Percentiles rank a stretch among this genome's conserved stretches.
phyloP scores from a whole-genome alignment of 2,113 vertebrate genomes.

The Acanthochromis polyacanthus region DNA sequence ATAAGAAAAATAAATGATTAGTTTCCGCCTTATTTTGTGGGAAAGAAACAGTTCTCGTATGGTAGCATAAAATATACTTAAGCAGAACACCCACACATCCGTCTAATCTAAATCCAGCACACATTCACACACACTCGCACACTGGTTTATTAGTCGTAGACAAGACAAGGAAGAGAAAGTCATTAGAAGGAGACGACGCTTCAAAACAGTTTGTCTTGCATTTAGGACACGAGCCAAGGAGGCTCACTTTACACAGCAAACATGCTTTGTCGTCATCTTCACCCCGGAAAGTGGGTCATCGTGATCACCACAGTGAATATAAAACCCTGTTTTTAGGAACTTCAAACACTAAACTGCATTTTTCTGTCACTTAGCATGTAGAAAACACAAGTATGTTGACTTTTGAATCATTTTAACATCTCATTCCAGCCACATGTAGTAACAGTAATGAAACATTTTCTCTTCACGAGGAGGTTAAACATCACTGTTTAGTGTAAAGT shows the following conservation, averaged over 20 bases:
- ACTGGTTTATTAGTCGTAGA: conserved; percentile 53
- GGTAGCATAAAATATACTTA: conserved; percentile 49
- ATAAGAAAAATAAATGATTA: conserved; percentile 38
- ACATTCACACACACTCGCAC: not conserved
- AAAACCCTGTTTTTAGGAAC: conserved; percentile 12
- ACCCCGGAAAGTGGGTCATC: conserved; percentile 52
- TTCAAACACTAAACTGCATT: not conserved
- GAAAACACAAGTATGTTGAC: not conserved
- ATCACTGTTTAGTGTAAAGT: not conserved
- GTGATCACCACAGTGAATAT: conserved; percentile 15
- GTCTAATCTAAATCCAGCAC: conserved; percentile 6
- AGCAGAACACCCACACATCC: conserved; percentile 34
- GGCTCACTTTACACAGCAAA: conserved; percentile 45
- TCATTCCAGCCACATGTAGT: not conserved
- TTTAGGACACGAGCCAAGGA: conserved; percentile 57
- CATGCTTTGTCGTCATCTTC: conserved; percentile 49
- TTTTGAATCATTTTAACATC: not conserved
- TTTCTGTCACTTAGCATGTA: not conserved
- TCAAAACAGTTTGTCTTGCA: conserved; percentile 63
- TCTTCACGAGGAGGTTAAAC: not conserved
- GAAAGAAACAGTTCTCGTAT: conserved; percentile 30
- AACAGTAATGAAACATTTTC: not conserved
- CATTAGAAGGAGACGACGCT: conserved; percentile 60
- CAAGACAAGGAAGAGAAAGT: conserved; percentile 50
- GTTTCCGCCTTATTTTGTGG: not conserved